Percentiles rank a stretch among this genome's conserved stretches.
These are phyloP conservation scores for Drosophila neutralis DNA, from an alignment of 2,888 invertebrate genomes.

Conservation along the genomic window DNA sequence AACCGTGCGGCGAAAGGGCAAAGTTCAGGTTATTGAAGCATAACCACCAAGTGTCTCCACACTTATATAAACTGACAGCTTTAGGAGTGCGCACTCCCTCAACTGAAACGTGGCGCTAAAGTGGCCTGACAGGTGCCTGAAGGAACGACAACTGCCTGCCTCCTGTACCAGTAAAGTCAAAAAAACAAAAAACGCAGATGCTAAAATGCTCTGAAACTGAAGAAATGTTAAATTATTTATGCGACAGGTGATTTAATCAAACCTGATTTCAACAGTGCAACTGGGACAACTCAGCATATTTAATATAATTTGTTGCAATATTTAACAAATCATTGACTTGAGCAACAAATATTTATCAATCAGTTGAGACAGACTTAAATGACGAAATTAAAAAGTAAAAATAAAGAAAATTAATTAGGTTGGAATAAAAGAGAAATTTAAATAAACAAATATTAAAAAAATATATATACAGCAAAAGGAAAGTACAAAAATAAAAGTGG, in stretches of 20 bases:
- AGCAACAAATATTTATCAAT: not conserved
- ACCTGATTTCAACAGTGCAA: not conserved
- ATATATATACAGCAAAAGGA: accelerated
- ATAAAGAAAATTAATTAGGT: not conserved
- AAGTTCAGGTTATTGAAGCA: conserved; percentile 31
- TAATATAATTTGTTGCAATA: conserved; percentile 1
- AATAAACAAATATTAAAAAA: no score
- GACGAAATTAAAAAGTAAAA: not conserved
- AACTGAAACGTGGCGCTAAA: conserved; percentile 16
- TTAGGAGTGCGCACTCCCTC: not conserved
- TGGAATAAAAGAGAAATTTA: no score
- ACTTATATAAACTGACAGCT: conserved; percentile 17
- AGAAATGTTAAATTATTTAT: conserved; percentile 25
- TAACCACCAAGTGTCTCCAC: conserved; percentile 3
- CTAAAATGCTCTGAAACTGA: not conserved
- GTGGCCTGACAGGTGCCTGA: conserved; percentile 40
- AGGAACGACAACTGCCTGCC: conserved; percentile 9
- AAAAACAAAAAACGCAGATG: not conserved
- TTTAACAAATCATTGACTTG: not conserved
- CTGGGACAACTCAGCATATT: not conserved
- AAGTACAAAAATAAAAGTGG: not conserved
- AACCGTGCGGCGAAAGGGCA: conserved; percentile 53
- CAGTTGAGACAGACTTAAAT: not conserved
- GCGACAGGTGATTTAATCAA: conserved; percentile 32
- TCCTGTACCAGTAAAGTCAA: not conserved